A percentile compares a stretch with the other conserved stretches of the same genome.
These are phyloP conservation scores for Leptosomus discolor DNA, from an alignment of 2,113 vertebrate species.

Conservation along the genomic window DNA sequence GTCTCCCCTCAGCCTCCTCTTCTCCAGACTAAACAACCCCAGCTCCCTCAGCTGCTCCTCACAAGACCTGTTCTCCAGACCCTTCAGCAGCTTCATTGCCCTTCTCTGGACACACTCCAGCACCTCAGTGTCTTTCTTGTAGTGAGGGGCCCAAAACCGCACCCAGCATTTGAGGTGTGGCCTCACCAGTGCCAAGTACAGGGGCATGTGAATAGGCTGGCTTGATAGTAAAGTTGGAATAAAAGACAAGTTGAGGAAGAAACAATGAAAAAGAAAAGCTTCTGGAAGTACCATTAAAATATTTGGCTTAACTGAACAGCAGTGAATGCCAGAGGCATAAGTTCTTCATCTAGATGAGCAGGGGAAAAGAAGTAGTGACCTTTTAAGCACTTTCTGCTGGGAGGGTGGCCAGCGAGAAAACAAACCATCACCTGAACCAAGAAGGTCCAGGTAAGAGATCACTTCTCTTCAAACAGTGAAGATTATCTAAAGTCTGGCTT, in stretches of 20 bases:
- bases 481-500: not conserved
- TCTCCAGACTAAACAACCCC: too few species aligned
- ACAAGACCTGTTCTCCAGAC: too few species aligned
- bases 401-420: not conserved
- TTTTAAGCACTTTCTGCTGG: not conserved
- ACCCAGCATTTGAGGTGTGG: too few species aligned
- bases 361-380: not conserved
- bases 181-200: too few species aligned
- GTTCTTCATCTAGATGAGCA: not conserved
- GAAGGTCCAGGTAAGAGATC: not conserved
- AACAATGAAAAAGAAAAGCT: not conserved
- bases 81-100: too few species aligned
- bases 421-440: not conserved
- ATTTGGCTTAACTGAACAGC: not conserved
- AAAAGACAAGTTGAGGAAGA: not conserved
- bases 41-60: too few species aligned
- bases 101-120: too few species aligned
- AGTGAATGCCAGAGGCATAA: not conserved
- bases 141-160: too few species aligned
- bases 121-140: too few species aligned
- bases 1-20: too few species aligned
- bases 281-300: not conserved
- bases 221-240: not conserved
- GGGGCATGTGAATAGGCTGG: not conserved
- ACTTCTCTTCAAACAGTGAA: not conserved